Evolutionary conservation across 2,888 invertebrate genomes (phyloP).

Genomic region (Phlogophora meticulosa): DNA sequence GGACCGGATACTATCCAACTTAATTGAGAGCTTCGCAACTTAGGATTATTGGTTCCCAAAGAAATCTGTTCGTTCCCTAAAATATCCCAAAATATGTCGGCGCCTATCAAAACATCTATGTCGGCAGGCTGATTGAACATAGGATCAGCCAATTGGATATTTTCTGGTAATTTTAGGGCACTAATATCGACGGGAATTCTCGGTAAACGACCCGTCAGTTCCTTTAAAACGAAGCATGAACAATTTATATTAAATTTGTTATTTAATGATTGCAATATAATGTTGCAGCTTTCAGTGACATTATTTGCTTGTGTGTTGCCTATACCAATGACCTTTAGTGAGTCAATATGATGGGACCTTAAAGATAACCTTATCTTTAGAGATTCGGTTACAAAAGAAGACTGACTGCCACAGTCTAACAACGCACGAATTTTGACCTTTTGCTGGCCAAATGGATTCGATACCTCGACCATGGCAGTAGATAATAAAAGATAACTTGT

Average conservation of each 20-base stretch:
- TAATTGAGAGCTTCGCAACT: conserved; percentile 15
- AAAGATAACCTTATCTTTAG: no score
- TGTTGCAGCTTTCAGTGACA: conserved; percentile 10
- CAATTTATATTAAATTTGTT: conserved; percentile 2
- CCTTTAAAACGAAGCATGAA: conserved; percentile 49
- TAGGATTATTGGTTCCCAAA: conserved; percentile 7
- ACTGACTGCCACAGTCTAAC: conserved; percentile 35
- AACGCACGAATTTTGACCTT: conserved; percentile 27
- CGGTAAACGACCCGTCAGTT: no score
- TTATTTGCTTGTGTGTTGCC: conserved; percentile 8
- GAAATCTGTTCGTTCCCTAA: conserved; percentile 15
- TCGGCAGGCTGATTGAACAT: conserved; percentile 16
- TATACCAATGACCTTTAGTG: conserved; percentile 22
- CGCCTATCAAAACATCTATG: conserved; percentile 11
- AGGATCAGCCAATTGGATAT: no score
- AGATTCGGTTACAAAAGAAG: conserved; percentile 30
- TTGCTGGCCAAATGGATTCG: conserved; percentile 13
- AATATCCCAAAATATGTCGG: conserved; percentile 27
- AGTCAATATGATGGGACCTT: neutral
- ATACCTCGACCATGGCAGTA: conserved; percentile 16
- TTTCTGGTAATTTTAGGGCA: no score
- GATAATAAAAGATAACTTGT: conserved; percentile 17
- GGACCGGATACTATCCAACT: conserved; percentile 38
- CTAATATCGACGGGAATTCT: no score
- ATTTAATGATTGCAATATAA: neutral